Percentiles rank a stretch among this genome's conserved stretches.
Evolutionary conservation across 2,113 vertebrate genomes (phyloP).

Genomic region (Oostethus manadensis): DNA sequence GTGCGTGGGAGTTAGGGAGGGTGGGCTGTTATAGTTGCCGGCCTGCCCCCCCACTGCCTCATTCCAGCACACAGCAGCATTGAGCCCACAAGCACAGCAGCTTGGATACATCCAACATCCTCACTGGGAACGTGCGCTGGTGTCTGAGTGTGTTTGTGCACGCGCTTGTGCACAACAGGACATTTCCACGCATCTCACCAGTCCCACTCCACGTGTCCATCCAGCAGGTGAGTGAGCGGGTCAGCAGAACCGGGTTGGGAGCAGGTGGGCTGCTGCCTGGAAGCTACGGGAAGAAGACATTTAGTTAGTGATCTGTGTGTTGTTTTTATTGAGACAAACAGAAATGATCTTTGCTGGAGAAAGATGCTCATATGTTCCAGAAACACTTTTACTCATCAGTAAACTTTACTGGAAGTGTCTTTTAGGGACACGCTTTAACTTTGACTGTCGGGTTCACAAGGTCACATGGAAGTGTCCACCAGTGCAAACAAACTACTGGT

Average conservation of each 20-base stretch:
- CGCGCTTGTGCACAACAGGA: neutral
- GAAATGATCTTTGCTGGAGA: too few relatives aligned
- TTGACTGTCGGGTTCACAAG: conserved; percentile 1
- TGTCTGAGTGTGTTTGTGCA: neutral
- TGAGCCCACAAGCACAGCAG: neutral
- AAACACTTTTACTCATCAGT: too few relatives aligned
- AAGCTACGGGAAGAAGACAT: neutral
- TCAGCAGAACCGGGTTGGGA: neutral
- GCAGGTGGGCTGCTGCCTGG: neutral
- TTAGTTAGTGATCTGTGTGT: neutral
- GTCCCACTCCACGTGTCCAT: neutral
- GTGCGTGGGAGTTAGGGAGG: neutral
- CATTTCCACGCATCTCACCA: neutral
- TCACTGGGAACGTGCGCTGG: neutral
- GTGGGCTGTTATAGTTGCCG: neutral
- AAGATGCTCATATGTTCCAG: too few relatives aligned
- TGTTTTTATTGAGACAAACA: too few relatives aligned
- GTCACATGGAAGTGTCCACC: neutral
- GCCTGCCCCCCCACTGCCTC: neutral
- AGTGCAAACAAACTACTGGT: neutral
- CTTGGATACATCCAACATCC: neutral
- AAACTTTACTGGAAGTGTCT: too few relatives aligned
- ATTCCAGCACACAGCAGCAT: neutral
- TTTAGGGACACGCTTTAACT: neutral
- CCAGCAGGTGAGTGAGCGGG: neutral